Conservation (phyloP, 1,140 invertebrate genomes). For the Neomicropteryx cornuta region DNA sequence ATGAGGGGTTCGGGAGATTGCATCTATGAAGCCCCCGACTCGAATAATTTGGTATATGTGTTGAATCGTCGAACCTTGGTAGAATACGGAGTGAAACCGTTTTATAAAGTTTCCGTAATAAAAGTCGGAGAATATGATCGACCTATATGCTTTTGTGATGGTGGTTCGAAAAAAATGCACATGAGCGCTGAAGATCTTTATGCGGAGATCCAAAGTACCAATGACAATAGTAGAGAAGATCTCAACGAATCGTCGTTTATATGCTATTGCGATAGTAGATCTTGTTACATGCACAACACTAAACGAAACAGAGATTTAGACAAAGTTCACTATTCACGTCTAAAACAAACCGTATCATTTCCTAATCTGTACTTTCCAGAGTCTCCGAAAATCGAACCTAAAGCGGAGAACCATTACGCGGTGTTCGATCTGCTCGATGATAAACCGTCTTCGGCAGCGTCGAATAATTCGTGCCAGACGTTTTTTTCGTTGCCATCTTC, state of each 20-base stretch:
- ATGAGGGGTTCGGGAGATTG: conserved; percentile 36
- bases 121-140: conserved; percentile 31
- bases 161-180: conserved; percentile 25
- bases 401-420: conserved; percentile 1
- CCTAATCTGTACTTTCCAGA: conserved; percentile 6
- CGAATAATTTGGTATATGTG: conserved; percentile 32
- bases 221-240: too few species aligned
- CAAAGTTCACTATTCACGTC: conserved; percentile 5
- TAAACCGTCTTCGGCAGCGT: not conserved
- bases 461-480: not conserved
- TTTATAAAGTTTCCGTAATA: conserved; percentile 23
- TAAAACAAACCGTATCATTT: conserved; percentile 11
- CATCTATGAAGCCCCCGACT: conserved; percentile 30
- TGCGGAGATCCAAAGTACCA: too few species aligned
- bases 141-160: conserved; percentile 35
- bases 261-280: conserved; percentile 31
- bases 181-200: conserved; percentile 33
- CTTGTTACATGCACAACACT: conserved; percentile 27
- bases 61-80: conserved; percentile 34
- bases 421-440: not conserved
- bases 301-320: conserved; percentile 10
- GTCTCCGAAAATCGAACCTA: not conserved
- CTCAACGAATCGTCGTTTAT: too few species aligned
- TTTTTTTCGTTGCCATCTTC: too few species aligned
- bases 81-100: conserved; percentile 19